A percentile compares a stretch with the other conserved stretches of the same genome.
These are phyloP conservation scores for Sminthurides bifidus DNA, from an alignment of 1,140 invertebrate species.

Conservation along the genomic window DNA sequence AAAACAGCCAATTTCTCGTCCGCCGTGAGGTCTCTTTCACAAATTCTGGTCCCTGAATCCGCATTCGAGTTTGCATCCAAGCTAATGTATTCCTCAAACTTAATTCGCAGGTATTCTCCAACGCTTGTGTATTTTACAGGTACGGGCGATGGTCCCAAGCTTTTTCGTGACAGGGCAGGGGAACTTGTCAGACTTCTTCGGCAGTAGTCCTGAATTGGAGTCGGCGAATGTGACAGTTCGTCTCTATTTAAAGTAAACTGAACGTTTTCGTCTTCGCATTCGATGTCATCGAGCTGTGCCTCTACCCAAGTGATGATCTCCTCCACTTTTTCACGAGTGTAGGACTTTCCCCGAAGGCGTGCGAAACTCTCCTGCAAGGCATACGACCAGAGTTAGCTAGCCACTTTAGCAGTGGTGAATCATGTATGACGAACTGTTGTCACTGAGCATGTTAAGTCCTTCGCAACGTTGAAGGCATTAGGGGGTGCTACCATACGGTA, in stretches of 20 bases:
- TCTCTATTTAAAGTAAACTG: neutral
- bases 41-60: too few species aligned
- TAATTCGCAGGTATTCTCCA: conserved; percentile 38
- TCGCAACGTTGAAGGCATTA: too few species aligned
- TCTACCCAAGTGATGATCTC: conserved; percentile 42
- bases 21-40: conserved; percentile 22
- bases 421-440: too few species aligned
- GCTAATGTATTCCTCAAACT: conserved; percentile 42
- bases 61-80: conserved; percentile 35
- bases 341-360: neutral
- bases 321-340: conserved; percentile 37
- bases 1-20: conserved; percentile 42
- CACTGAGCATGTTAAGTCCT: too few species aligned
- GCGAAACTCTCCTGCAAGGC: neutral
- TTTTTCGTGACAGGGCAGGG: too few species aligned
- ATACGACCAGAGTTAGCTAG: too few species aligned
- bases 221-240: neutral
- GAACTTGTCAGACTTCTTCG: too few species aligned
- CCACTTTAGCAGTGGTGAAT: too few species aligned
- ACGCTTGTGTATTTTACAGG: too few species aligned
- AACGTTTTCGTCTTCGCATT: conserved; percentile 24
- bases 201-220: too few species aligned
- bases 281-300: conserved; percentile 42
- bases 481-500: too few species aligned
- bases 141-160: too few species aligned